A percentile compares a stretch with the other conserved stretches of the same genome.
phyloP scores from a whole-genome alignment of 2,797 vertebrate genomes.

The Myotis planiceps region DNA sequence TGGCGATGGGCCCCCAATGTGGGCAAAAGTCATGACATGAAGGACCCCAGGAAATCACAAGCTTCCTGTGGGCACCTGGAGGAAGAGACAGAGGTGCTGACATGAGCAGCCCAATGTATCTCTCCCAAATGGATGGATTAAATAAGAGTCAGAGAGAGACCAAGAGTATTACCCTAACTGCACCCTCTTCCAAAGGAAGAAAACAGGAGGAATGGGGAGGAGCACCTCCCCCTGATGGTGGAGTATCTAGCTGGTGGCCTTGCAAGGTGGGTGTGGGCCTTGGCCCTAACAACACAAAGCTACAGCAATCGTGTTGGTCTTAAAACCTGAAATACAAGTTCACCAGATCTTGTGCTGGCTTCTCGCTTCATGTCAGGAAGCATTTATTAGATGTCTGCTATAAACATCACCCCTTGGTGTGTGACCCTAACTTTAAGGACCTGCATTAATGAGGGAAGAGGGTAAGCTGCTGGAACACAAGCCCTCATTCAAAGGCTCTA shows the following conservation, averaged over 20 bases:
- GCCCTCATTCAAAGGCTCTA: background rate
- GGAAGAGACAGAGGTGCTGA: background rate
- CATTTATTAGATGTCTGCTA: background rate
- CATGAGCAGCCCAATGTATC: background rate
- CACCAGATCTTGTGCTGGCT: background rate
- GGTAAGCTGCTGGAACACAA: background rate
- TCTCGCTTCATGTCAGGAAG: background rate
- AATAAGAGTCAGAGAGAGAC: background rate
- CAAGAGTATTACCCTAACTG: background rate
- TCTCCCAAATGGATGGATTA: background rate
- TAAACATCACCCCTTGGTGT: background rate
- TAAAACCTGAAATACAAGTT: background rate
- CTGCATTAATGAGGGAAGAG: background rate
- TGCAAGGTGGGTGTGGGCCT: background rate
- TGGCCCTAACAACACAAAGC: background rate
- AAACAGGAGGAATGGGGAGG: background rate
- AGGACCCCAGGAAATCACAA: background rate
- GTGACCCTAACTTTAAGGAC: background rate
- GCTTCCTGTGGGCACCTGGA: background rate
- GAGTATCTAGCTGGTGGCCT: background rate
- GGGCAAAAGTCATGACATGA: background rate
- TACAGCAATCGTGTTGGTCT: background rate
- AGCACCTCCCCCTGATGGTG: background rate
- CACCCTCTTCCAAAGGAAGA: background rate
- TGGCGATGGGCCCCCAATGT: background rate